Conservation (phyloP, 2,888 invertebrate genomes). For the Dolichomitus sp. region DNA sequence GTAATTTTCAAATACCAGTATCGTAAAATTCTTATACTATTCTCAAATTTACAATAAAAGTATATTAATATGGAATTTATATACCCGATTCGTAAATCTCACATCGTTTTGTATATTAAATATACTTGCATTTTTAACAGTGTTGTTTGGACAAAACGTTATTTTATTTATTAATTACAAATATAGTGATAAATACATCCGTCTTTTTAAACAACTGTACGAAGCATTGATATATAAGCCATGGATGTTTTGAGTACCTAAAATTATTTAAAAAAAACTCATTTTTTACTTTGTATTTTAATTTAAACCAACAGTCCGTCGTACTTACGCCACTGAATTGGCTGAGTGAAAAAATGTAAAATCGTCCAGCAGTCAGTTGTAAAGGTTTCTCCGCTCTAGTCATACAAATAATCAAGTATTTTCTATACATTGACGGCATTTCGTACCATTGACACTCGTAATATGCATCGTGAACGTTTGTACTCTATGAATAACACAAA, state of each 20-base stretch:
- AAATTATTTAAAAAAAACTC: conserved; percentile 6
- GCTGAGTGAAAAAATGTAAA: conserved; percentile 62
- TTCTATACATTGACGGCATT: conserved; percentile 86
- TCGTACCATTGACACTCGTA: conserved; percentile 88
- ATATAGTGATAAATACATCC: neutral
- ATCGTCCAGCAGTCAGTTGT: conserved; percentile 57
- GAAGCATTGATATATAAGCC: conserved; percentile 64
- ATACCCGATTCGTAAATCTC: too few species aligned
- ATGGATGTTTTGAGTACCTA: conserved; percentile 64
- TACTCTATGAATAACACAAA: conserved; percentile 78
- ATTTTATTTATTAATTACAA: neutral
- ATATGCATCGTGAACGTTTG: conserved; percentile 86
- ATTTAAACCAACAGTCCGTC: neutral
- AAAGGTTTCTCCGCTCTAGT: conserved; percentile 85
- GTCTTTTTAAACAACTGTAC: conserved; percentile 27
- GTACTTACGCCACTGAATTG: conserved; percentile 43
- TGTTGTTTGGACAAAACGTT: neutral
- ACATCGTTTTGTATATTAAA: too few species aligned
- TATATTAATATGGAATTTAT: too few species aligned
- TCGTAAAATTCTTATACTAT: too few species aligned
- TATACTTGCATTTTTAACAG: too few species aligned
- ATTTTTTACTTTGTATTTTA: neutral
- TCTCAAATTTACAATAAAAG: too few species aligned
- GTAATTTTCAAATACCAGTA: too few species aligned
- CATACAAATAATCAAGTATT: conserved; percentile 87